Evolutionary conservation across 2,888 invertebrate species (phyloP).

Genomic region (Branchellion lobata): DNA sequence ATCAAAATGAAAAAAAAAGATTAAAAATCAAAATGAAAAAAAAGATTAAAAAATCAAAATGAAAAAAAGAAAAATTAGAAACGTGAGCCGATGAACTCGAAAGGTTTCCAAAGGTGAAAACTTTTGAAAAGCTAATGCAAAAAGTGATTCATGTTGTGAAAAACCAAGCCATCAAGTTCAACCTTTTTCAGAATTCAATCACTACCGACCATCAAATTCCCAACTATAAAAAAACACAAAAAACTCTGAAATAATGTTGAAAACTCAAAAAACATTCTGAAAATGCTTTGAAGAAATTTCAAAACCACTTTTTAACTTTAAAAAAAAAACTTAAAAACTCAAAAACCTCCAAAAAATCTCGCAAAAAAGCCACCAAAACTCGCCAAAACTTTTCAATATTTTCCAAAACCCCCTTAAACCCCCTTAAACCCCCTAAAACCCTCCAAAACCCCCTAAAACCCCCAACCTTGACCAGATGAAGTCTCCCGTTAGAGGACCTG

Average conservation of each 20-base stretch:
- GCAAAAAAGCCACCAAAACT: neutral
- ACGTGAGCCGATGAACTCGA: constrained; percentile 6
- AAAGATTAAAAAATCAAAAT: no score
- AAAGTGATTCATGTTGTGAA: no score
- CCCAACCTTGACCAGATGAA: constrained; percentile 75
- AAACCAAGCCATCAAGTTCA: no score
- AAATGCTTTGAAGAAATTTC: neutral
- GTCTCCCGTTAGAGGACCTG: constrained; percentile 75
- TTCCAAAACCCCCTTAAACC: no score
- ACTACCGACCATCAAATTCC: no score
- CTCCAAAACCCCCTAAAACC: neutral
- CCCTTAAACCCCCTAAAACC: neutral
- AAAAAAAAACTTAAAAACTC: neutral
- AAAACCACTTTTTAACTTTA: neutral
- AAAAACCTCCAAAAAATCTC: no score
- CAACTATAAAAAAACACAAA: no score
- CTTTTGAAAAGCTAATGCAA: no score
- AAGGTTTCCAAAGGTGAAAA: no score
- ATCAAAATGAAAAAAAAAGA: no score
- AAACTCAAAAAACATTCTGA: neutral
- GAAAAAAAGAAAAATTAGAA: neutral
- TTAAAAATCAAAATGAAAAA: no score
- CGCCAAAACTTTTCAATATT: neutral
- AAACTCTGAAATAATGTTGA: neutral
- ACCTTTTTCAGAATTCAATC: no score